Evolutionary conservation across 2,888 invertebrate species (phyloP), one percentile per base, ranked within the genome.

Genomic region (Capitulum mitella): DNA sequence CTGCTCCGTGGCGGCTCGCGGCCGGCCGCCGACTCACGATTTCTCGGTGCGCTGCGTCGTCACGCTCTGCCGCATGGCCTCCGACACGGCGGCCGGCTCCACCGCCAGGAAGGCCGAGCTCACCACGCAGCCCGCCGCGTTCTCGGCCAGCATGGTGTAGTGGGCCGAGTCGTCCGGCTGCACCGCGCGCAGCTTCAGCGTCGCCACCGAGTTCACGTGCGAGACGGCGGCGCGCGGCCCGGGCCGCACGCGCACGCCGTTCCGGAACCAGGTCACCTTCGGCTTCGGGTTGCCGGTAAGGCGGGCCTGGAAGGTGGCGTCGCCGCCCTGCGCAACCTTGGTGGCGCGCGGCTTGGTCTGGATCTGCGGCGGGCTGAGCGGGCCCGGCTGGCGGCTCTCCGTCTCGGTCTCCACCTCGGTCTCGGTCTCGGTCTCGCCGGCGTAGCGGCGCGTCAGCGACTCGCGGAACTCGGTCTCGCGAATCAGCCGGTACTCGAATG

Each of bases 241-340:
- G 83, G 93, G 91, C 78, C 91, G 90, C 84, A 99, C 88, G 84
- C 96, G 90, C 84, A 94, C 92, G 34, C 98, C 98, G 87, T 98
- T 96, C 86, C 92, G 95, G 88, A 97, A 97, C 98, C 98, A 99
- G 81, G 95, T 93, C 80, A 98, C 90, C 90, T 91, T 83, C 0
- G 78, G 80, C 61, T 70, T 48, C 16, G 80, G 80, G 48, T 79
- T 80, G 43, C 77, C 79, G 32, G 46, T 46, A 5, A 76, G 46
- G 16, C 76, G 76, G 46, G 76, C 76, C 76, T 88, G 87, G 80
- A 99, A 97, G 80, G 94, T 92, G 79, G 97, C 98, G 86, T 97
- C 97, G 74, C 94, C 92, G 82, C 97, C 97, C 87, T 98, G 97
- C 79, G 93, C 90, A 77, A 98, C 89, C 87, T 97, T 95, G 78